Conservation (phyloP, 2,888 invertebrate genomes). For the Polydrusus tereticollis region DNA sequence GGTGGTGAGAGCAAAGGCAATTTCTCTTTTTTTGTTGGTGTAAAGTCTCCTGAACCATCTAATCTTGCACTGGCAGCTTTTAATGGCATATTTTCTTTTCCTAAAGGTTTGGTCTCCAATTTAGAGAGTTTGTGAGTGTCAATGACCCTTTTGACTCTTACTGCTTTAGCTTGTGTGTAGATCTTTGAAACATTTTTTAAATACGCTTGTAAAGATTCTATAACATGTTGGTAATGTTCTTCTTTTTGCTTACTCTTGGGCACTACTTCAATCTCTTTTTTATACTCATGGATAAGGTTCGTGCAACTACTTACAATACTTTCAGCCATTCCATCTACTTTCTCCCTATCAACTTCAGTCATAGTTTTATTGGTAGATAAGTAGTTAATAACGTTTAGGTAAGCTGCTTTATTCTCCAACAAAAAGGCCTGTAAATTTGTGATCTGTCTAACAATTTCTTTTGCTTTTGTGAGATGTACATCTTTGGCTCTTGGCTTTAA, state of each 20-base stretch:
- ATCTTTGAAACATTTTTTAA: slow-evolving; percentile 88
- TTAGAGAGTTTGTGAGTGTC: slow-evolving; percentile 86
- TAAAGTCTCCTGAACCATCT: slow-evolving; percentile 37
- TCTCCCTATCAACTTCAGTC: slow-evolving; percentile 87
- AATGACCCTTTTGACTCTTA: slow-evolving; percentile 86
- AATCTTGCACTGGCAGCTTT: slow-evolving; percentile 27
- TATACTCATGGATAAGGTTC: slow-evolving; percentile 81
- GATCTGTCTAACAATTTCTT: slow-evolving; percentile 84
- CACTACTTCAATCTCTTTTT: slow-evolving; percentile 73
- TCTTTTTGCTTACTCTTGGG: slow-evolving; percentile 75
- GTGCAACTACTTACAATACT: slow-evolving; percentile 86
- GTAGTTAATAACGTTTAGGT: slow-evolving; percentile 85
- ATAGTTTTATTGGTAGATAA: slow-evolving; percentile 78
- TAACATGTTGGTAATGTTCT: slow-evolving; percentile 83
- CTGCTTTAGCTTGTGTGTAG: slow-evolving; percentile 89
- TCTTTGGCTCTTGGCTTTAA: slow-evolving; percentile 68
- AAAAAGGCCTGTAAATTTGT: slow-evolving; percentile 84
- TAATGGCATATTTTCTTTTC: slow-evolving; percentile 17
- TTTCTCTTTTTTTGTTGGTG: slow-evolving; percentile 32
- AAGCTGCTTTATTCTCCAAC: slow-evolving; percentile 85
- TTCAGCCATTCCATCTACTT: slow-evolving; percentile 89
- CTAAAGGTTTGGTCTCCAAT: slow-evolving; percentile 68
- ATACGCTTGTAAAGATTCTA: slow-evolving; percentile 83
- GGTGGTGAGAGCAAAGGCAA: slow-evolving; percentile 35
- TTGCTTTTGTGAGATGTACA: slow-evolving; percentile 78